Evolutionary conservation across 2,113 vertebrate genomes (phyloP).

Genomic region (Hypanus sabinus): DNA sequence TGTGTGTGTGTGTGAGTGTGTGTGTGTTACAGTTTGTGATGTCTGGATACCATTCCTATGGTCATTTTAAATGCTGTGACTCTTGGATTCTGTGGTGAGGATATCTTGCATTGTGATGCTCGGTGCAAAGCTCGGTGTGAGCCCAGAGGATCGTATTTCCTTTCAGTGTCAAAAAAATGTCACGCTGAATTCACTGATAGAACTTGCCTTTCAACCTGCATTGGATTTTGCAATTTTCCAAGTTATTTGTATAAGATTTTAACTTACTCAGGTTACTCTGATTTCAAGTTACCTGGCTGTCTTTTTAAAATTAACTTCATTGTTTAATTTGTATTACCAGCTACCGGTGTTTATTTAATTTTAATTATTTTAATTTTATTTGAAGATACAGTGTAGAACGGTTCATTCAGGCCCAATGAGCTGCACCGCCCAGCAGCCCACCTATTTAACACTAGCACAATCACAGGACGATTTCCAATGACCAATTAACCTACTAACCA

Average conservation of each 20-base stretch:
- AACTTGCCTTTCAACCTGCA: not conserved
- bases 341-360: too few relatives aligned
- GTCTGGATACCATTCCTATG: not conserved
- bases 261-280: not conserved
- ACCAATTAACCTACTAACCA: too few relatives aligned
- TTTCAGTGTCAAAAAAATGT: not conserved
- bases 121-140: not conserved
- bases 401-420: too few relatives aligned
- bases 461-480: too few relatives aligned
- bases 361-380: too few relatives aligned
- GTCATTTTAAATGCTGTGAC: not conserved
- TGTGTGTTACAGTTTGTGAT: not conserved
- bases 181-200: not conserved
- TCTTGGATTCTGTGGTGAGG: not conserved
- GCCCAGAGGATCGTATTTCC: conserved; percentile 4
- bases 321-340: not conserved
- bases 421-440: too few relatives aligned
- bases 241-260: not conserved
- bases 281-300: not conserved
- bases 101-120: not conserved
- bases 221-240: not conserved
- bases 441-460: too few relatives aligned
- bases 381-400: too few relatives aligned
- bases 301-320: not conserved
- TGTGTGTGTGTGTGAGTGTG: too few relatives aligned